Conservation (phyloP, 2,113 vertebrate species). For the Burhinus oedicnemus region DNA sequence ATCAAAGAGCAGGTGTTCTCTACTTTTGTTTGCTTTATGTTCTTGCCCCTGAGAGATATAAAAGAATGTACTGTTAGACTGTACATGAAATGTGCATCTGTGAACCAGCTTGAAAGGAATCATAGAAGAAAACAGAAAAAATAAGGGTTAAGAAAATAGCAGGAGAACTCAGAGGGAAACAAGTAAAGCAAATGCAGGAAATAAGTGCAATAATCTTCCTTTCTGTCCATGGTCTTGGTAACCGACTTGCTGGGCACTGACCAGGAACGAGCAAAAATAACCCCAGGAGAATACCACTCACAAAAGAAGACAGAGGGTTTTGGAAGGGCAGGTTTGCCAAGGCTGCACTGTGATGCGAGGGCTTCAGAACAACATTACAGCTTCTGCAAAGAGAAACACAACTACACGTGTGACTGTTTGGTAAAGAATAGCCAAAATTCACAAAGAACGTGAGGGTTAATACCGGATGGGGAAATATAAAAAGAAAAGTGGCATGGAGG, state of each 20-base stretch:
- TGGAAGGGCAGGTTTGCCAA: not conserved
- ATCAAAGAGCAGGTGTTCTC: not conserved
- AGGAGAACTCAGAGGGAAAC: not conserved
- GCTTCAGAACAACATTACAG: not conserved
- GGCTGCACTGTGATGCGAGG: too few species aligned
- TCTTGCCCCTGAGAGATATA: not conserved
- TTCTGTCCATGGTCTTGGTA: not conserved
- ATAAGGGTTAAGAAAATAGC: not conserved
- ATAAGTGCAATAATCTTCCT: not conserved
- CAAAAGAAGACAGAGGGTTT: not conserved
- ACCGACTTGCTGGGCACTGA: not conserved
- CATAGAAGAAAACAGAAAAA: not conserved
- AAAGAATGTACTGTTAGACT: not conserved
- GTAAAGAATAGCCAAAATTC: not conserved
- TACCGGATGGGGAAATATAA: not conserved
- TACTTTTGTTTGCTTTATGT: not conserved
- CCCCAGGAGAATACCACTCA: not conserved
- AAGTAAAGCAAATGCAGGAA: not conserved
- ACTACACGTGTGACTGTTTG: rapidly evolving
- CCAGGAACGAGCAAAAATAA: not conserved
- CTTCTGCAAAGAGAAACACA: not conserved
- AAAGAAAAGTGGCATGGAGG: not conserved
- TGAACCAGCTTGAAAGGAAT: not conserved
- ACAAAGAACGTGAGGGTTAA: rapidly evolving
- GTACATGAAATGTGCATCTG: not conserved